Base-by-base conservation (phyloP, 2,797 vertebrate genomes). In the Tragelaphus eurycerus region DNA sequence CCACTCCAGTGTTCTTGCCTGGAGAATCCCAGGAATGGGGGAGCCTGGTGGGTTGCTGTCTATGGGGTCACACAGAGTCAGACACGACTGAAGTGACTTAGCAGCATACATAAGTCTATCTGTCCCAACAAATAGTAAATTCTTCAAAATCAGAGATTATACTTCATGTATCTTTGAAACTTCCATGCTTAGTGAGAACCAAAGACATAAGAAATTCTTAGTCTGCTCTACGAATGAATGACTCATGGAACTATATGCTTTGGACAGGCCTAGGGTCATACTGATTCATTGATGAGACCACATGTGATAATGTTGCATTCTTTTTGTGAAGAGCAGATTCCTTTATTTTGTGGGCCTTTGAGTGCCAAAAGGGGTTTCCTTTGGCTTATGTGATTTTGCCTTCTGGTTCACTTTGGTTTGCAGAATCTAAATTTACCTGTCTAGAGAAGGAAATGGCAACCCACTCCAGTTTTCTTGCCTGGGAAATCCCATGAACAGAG, bases 371-470 rank as follows among this genome's bases (percentile, higher is more conserved):
- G 6, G 38, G 17, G 13, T 76, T 89, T 96, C 43, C 54, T 87
- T 96, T 86, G 29, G 5, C 59, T 71, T 71, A 38, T 6, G 71
- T 0, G 79, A 96, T 97, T 97, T 90, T 78, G 92, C 25, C 43
- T 62, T 90, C 52, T 55, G 11, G 54, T 13, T 67, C 46, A 74
- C 1, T 86, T 71, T 25, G 23, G 59, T 92, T 82, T 79, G 4
- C n/a, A 81, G 4, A 91, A 23, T 81, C 54, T 85, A 91, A 90
- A 71, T 88, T 90, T 88, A 76, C 27, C 64, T 92, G 19, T 78
- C 19, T 74, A 34, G 34, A 74, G 34, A 43, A 43, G 11, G 34
- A 74, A 43, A 74, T 74, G 67, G 21, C 34, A 74, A 43, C 11
- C 21, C 21, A 74, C 34, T 74, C 11, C 34, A 74, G 34, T 43